Conservation (phyloP, 2,888 invertebrate species). For the Eudemis profundana region DNA sequence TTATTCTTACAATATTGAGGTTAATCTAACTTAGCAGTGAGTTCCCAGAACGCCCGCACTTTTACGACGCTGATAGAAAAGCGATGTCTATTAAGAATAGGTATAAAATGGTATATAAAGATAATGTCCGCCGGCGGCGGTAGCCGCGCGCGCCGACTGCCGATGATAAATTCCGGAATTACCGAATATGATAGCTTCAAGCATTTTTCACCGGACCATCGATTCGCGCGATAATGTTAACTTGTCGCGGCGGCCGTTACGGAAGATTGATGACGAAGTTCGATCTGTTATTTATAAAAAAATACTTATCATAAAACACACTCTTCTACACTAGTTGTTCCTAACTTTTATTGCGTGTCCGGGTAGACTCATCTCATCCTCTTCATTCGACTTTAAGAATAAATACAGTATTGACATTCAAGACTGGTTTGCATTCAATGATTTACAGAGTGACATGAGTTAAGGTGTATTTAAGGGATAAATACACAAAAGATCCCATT, state of each 20-base stretch:
- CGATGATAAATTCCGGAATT: slow-evolving; percentile 35
- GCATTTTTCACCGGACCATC: slow-evolving; percentile 11
- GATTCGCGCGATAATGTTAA: not conserved
- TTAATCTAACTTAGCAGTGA: not conserved
- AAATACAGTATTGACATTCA: too few relatives aligned
- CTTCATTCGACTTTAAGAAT: too few relatives aligned
- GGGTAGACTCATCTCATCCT: too few relatives aligned
- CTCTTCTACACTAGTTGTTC: too few relatives aligned
- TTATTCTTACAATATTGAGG: not conserved
- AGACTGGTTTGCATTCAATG: too few relatives aligned
- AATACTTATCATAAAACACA: not conserved
- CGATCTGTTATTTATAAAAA: slow-evolving; percentile 10
- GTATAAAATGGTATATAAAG: slow-evolving; percentile 21
- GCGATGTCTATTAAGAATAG: slow-evolving; percentile 20
- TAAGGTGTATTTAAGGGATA: too few relatives aligned
- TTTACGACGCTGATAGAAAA: slow-evolving; percentile 8
- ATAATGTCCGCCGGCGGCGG: slow-evolving; percentile 17
- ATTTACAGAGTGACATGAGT: too few relatives aligned
- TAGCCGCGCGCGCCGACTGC: not conserved
- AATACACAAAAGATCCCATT: too few relatives aligned
- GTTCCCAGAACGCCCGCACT: not conserved
- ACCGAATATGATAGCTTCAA: slow-evolving; percentile 17
- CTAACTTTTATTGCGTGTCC: too few relatives aligned
- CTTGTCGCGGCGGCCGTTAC: slow-evolving; percentile 3
- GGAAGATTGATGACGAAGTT: not conserved